Base-by-base conservation (phyloP, 2,113 vertebrate genomes). In the Mugil cephalus region DNA sequence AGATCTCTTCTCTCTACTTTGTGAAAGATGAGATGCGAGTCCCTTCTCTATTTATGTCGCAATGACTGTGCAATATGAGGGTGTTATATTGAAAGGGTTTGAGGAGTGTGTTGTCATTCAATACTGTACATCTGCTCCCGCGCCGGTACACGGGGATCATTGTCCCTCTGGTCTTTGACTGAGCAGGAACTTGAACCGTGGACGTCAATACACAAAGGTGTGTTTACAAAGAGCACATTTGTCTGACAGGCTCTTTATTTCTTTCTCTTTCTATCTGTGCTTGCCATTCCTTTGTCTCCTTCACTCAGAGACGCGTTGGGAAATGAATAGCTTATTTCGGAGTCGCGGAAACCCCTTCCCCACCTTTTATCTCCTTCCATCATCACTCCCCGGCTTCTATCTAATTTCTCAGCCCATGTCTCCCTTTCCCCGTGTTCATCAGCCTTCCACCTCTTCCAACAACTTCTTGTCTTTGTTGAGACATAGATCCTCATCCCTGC, bases 11-110 rank as follows among this genome's bases (percentile, higher is more conserved):
- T 67, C 47, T 69, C 42, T 73, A 64, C 77, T 85, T 74, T 36
- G 83, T 82, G 87, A 86, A 90, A 91, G 80, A 79, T 15, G 76
- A 92, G 85, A 85, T 8, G 65, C 52, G 1, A 46, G 71, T 70
- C 65, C 78, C 75, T 54, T 77, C 75, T 76, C 84, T 81, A 71
- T 87, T 80, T 76, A 34, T 88, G 85, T 79, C 77, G 66, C 83
- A 72, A 52, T 85, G 82, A 78, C 88, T 74, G 18, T 75, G 84
- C 84, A 85, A 48, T 73, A 70, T 58, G 81, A 85, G 65, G 69
- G 72, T 60, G 80, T 42, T 79, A 47, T 82, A 77, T 68, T 74
- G 77, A 84, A 85, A 74, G 51, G n/a, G 51, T 60, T 19, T 30
- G 64, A 73, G 60, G 45, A 73, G 60, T 45, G 46, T 74, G 78